Evolutionary conservation across 2,113 vertebrate species (phyloP).

Genomic region (Mormoops blainvillei): DNA sequence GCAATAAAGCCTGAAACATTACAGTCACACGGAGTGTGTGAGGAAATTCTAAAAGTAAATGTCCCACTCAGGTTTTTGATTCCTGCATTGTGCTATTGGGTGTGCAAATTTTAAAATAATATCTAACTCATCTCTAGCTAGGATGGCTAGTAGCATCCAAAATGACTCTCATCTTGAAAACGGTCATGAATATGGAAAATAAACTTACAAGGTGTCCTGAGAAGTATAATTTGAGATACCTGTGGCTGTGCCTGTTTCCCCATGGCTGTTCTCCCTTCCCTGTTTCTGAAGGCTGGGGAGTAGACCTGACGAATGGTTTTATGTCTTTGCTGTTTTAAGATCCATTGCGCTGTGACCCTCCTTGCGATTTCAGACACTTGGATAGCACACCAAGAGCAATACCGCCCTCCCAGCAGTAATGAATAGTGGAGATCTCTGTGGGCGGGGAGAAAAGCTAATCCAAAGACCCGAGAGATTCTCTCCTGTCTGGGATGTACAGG

Average conservation of each 20-base stretch:
- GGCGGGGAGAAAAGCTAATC: not conserved
- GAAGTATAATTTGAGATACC: not conserved
- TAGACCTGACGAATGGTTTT: not conserved
- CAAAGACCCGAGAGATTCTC: not conserved
- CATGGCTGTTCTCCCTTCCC: fast-evolving
- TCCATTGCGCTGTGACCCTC: not conserved
- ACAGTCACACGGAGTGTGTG: not conserved
- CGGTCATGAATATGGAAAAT: not conserved
- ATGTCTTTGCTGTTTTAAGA: not conserved
- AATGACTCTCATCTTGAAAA: not conserved
- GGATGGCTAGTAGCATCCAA: not conserved
- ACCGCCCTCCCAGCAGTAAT: not conserved
- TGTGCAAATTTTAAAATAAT: not conserved
- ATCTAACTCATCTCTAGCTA: not conserved
- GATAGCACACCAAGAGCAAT: not conserved
- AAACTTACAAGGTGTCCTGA: not conserved
- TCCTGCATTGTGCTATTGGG: not conserved
- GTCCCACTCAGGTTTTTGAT: not conserved
- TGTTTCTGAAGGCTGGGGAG: not conserved
- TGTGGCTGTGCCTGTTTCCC: not conserved
- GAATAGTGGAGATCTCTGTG: not conserved
- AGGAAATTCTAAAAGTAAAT: not conserved
- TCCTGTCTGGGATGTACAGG: not conserved
- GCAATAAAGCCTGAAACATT: not conserved
- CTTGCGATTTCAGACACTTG: not conserved